Evolutionary conservation across 1,140 invertebrate species (phyloP).

Genomic region (Ceratosolen solmsi): DNA sequence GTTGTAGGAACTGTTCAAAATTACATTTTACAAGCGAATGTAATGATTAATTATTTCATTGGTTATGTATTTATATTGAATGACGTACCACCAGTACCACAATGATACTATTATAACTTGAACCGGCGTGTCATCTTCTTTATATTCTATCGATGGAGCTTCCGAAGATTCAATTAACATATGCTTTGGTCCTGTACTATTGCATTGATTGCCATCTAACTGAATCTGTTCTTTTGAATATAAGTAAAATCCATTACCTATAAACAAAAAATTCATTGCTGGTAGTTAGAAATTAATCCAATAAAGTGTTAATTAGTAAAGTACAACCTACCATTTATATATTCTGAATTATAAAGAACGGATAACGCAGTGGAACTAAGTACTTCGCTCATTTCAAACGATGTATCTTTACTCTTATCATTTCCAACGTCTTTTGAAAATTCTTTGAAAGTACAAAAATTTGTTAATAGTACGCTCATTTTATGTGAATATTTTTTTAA

Average conservation of each 20-base stretch:
- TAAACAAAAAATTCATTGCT: constrained; percentile 51
- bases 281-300: constrained; percentile 6
- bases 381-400: constrained; percentile 56
- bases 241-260: constrained; percentile 80
- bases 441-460: constrained; percentile 45
- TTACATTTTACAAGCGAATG: background rate
- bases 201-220: constrained; percentile 60
- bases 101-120: constrained; percentile 80
- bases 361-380: constrained; percentile 76
- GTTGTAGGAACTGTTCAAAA: too few species aligned
- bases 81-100: constrained; percentile 84
- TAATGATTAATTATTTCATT: background rate
- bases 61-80: constrained; percentile 26
- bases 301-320: constrained; percentile 21
- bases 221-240: constrained; percentile 72
- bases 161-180: constrained; percentile 41
- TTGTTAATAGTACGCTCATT: constrained; percentile 6
- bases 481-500: background rate
- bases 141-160: constrained; percentile 19
- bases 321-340: constrained; percentile 77
- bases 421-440: constrained; percentile 41
- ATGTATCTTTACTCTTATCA: constrained; percentile 52
- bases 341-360: constrained; percentile 81
- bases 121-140: constrained; percentile 70
- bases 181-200: constrained; percentile 51